Conservation (phyloP, 2,113 vertebrate genomes). For the Progne subis region DNA sequence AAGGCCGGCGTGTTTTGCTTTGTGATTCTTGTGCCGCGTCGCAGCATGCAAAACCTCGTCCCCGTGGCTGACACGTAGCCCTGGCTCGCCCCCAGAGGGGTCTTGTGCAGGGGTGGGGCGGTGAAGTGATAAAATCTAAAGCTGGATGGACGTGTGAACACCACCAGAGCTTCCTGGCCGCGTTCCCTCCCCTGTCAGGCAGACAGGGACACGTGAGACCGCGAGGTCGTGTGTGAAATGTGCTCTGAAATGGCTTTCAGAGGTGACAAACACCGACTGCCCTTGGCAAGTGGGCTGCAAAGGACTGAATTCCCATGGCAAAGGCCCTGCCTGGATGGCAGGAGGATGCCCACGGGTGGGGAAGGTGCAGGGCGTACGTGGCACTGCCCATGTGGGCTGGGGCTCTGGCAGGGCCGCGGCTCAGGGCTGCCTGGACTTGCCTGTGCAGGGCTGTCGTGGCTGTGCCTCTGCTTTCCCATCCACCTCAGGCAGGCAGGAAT, state of each 20-base stretch:
- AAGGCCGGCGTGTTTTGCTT: not conserved
- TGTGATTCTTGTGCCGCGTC: not conserved
- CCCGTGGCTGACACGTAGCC: not conserved
- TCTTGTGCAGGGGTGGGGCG: not conserved
- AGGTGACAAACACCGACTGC: rapidly evolving
- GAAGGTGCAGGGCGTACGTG: rapidly evolving
- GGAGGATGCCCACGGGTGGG: not conserved
- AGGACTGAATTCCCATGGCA: rapidly evolving
- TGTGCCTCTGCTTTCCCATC: not conserved
- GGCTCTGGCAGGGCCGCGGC: not conserved
- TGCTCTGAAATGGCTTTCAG: not conserved
- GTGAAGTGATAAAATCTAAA: not conserved
- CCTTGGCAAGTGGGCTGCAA: not conserved
- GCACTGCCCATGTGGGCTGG: rapidly evolving
- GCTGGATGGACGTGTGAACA: rapidly evolving
- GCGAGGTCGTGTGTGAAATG: rapidly evolving
- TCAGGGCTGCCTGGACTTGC: not conserved
- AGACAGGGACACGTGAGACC: not conserved
- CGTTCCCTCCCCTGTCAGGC: not conserved
- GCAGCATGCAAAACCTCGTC: not conserved
- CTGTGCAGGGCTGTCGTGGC: not conserved
- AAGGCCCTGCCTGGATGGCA: rapidly evolving
- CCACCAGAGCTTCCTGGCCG: rapidly evolving
- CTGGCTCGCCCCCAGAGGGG: not conserved
- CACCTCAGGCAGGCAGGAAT: not conserved